These are phyloP conservation scores for Saccopteryx bilineata DNA, from an alignment of 2,113 vertebrate species.

Conservation along the genomic window DNA sequence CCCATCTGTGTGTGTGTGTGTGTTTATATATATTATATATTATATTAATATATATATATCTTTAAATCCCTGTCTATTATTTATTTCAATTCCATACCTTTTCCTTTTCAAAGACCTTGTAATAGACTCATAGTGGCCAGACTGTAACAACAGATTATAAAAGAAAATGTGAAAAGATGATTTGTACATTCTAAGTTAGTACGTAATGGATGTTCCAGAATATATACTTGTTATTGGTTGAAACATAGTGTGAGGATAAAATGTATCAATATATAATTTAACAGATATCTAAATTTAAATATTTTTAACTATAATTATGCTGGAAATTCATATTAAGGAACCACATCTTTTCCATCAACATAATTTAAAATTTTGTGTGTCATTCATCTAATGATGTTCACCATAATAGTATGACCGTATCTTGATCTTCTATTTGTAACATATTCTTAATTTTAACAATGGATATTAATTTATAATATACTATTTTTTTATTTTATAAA, in stretches of 20 bases:
- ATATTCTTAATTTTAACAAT: not conserved
- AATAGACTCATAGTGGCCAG: too few relatives aligned
- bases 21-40: too few relatives aligned
- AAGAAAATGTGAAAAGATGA: not conserved
- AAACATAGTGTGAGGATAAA: not conserved
- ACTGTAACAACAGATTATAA: not conserved
- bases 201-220: not conserved
- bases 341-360: not conserved
- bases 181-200: not conserved
- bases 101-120: too few relatives aligned
- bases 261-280: not conserved
- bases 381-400: not conserved
- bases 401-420: not conserved
- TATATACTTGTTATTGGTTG: not conserved
- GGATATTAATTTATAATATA: not conserved
- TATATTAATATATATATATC: too few relatives aligned
- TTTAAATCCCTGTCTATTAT: too few relatives aligned
- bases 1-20: too few relatives aligned
- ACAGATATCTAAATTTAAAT: not conserved
- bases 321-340: not conserved
- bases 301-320: not conserved
- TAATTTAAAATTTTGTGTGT: not conserved
- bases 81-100: too few relatives aligned
- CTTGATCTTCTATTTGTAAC: not conserved
- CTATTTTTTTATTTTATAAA: not conserved